These are phyloP conservation scores for Hemibagrus guttatus DNA, from an alignment of 2,797 vertebrate genomes.

Conservation along the genomic window DNA sequence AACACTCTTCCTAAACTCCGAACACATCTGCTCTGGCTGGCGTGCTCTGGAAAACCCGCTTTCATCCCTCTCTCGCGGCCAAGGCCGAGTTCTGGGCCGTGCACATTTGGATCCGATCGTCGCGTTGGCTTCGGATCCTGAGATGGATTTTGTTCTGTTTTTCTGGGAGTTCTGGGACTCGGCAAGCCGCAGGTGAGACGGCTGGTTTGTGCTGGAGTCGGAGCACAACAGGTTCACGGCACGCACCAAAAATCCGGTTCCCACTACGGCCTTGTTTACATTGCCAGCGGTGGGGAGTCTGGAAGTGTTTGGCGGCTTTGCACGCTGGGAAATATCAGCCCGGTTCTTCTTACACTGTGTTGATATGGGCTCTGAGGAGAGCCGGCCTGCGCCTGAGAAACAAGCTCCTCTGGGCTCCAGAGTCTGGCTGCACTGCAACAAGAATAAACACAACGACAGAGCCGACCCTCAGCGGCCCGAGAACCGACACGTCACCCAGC, in stretches of 20 bases:
- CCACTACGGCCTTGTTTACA: conserved; percentile 68
- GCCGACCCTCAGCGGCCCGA: conserved; percentile 49
- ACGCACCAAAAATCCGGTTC: conserved; percentile 42
- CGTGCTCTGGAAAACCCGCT: conserved; percentile 28
- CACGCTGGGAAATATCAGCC: conserved; percentile 77
- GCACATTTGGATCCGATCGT: conserved; percentile 24
- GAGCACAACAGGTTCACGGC: conserved; percentile 66
- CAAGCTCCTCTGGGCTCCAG: conserved; percentile 69
- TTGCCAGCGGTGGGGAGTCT: conserved; percentile 71
- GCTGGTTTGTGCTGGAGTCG: conserved; percentile 49
- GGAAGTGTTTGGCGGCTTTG: conserved; percentile 71
- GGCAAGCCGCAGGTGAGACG: conserved; percentile 23
- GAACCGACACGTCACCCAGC: conserved; percentile 38
- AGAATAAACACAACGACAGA: conserved; percentile 74
- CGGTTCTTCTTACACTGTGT: conserved; percentile 76
- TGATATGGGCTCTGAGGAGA: conserved; percentile 77
- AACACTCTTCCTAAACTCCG: conserved; percentile 2
- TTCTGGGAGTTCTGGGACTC: background rate
- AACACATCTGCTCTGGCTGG: conserved; percentile 42
- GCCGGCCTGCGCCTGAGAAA: conserved; percentile 76
- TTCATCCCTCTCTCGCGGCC: conserved; percentile 26
- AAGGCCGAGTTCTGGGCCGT: conserved; percentile 32
- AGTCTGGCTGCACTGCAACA: conserved; percentile 67
- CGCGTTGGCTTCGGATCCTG: background rate
- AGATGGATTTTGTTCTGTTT: conserved; percentile 17